Evolutionary conservation across 2,888 invertebrate genomes (phyloP).

Genomic region (Drosophila incognita): DNA sequence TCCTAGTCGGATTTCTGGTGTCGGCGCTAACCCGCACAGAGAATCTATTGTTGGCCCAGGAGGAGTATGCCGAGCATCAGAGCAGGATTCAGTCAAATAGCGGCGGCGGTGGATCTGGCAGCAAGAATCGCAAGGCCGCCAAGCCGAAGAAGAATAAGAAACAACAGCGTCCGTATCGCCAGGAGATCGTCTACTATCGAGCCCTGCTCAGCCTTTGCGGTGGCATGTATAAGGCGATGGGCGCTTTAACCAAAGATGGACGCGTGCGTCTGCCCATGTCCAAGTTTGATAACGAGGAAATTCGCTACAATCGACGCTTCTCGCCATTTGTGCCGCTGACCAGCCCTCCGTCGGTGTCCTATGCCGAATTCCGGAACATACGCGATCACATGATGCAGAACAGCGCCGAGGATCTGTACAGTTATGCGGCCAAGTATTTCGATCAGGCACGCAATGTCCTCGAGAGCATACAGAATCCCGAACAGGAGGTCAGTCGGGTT

Average conservation of each 20-base stretch:
- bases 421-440: slow-evolving; percentile 95
- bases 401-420: slow-evolving; percentile 88
- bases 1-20: slow-evolving; percentile 96
- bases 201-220: slow-evolving; percentile 97
- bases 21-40: slow-evolving; percentile 96
- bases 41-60: slow-evolving; percentile 91
- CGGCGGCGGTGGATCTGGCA: slow-evolving; percentile 45
- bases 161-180: slow-evolving; percentile 90
- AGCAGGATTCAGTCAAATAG: slow-evolving; percentile 70
- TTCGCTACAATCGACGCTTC: slow-evolving; percentile 97
- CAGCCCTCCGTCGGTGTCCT: slow-evolving; percentile 96
- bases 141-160: slow-evolving; percentile 85
- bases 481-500: slow-evolving; percentile 89
- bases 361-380: slow-evolving; percentile 94
- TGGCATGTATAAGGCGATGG: slow-evolving; percentile 97
- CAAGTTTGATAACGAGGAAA: slow-evolving; percentile 96
- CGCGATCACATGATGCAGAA: slow-evolving; percentile 88
- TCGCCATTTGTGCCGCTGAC: slow-evolving; percentile 94
- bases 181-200: slow-evolving; percentile 95
- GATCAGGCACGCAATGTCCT: slow-evolving; percentile 94
- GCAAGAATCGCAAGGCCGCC: slow-evolving; percentile 85
- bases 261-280: slow-evolving; percentile 93
- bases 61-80: slow-evolving; percentile 86
- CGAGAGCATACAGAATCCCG: slow-evolving; percentile 92
- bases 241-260: slow-evolving; percentile 94